Conservation (phyloP, 2,797 vertebrate genomes). For the Echeneis naucrates region DNA sequence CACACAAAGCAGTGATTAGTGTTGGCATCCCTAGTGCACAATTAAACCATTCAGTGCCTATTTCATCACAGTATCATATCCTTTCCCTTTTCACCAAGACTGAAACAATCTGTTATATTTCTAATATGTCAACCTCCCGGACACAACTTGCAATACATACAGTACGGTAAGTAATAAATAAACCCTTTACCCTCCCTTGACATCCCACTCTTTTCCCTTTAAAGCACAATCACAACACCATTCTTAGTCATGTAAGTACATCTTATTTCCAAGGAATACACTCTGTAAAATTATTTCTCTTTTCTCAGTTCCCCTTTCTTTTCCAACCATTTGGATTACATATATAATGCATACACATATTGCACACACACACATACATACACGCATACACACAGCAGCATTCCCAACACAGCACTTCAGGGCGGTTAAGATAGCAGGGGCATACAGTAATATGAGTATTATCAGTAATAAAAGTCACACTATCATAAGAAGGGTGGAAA, state of each 20-base stretch:
- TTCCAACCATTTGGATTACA: slow-evolving; percentile 58
- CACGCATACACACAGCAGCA: slow-evolving; percentile 63
- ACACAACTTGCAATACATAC: slow-evolving; percentile 67
- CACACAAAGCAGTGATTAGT: slow-evolving; percentile 53
- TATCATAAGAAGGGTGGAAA: slow-evolving; percentile 63
- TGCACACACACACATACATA: slow-evolving; percentile 26
- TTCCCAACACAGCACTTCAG: slow-evolving; percentile 75
- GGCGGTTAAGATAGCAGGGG: slow-evolving; percentile 64
- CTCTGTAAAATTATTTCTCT: slow-evolving; percentile 57
- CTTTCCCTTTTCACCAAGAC: slow-evolving; percentile 46
- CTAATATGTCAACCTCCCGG: slow-evolving; percentile 37
- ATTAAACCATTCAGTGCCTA: slow-evolving; percentile 23
- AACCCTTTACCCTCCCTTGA: slow-evolving; percentile 50
- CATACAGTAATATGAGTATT: slow-evolving; percentile 60
- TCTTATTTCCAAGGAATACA: slow-evolving; percentile 65
- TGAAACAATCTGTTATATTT: slow-evolving; percentile 33
- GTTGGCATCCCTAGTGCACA: slow-evolving; percentile 44
- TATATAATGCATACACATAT: slow-evolving; percentile 59
- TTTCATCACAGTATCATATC: slow-evolving; percentile 56
- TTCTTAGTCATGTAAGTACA: slow-evolving; percentile 75
- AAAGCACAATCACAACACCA: slow-evolving; percentile 76
- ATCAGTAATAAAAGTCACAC: slow-evolving; percentile 66
- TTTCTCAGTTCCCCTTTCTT: slow-evolving; percentile 51
- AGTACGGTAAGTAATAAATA: slow-evolving; percentile 74
- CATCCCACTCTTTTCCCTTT: slow-evolving; percentile 61